Percentiles rank a stretch among this genome's conserved stretches.
phyloP scores from a whole-genome alignment of 2,113 vertebrate genomes.

The Accipiter cooperii region DNA sequence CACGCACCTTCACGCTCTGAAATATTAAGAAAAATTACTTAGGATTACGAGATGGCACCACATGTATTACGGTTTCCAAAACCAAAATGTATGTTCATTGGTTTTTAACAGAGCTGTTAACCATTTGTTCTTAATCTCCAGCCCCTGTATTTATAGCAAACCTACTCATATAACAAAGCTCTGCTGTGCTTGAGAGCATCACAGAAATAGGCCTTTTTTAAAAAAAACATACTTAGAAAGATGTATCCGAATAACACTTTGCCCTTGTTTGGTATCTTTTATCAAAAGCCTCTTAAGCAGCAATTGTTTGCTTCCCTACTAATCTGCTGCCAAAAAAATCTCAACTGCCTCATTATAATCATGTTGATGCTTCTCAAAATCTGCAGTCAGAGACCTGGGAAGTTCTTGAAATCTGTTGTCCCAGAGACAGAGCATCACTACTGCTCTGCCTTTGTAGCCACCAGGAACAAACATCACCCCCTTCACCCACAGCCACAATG shows the following conservation, averaged over 20 bases:
- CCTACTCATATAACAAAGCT: background rate
- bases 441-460: background rate
- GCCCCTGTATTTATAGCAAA: background rate
- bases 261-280: background rate
- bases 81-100: fast-evolving
- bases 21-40: background rate
- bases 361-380: background rate
- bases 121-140: background rate
- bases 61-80: no score
- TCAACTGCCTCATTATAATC: background rate
- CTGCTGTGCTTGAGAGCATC: background rate
- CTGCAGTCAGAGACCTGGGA: background rate
- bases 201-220: no score
- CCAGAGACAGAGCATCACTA: background rate
- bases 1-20: fast-evolving
- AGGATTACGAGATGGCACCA: fast-evolving
- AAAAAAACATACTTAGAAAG: background rate
- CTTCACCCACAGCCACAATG: background rate
- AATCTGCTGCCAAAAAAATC: background rate
- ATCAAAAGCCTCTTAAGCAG: background rate
- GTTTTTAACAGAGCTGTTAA: background rate
- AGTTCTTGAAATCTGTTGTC: background rate
- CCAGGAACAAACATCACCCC: background rate
- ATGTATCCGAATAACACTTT: background rate
- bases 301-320: background rate